Evolutionary conservation across 2,113 vertebrate genomes (phyloP).

Genomic region (Vombatus ursinus): DNA sequence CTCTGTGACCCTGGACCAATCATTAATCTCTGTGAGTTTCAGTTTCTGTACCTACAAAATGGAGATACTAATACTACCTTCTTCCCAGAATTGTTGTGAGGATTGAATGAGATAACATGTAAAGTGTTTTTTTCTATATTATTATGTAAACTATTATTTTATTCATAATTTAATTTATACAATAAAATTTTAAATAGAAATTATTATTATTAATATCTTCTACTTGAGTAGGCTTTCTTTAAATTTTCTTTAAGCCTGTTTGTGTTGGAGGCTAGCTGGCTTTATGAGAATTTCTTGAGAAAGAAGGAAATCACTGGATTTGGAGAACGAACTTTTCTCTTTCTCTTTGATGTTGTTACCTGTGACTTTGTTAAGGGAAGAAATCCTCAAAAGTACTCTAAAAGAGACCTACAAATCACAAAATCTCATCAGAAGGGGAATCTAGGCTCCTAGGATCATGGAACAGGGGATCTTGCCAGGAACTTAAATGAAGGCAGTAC

Average conservation of each 20-base stretch:
- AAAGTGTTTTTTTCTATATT: too few species aligned
- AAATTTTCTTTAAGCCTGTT: background rate
- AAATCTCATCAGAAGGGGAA: conserved; percentile 13
- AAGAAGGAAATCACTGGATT: background rate
- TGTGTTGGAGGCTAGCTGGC: background rate
- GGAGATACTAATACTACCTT: background rate
- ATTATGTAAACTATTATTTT: too few species aligned
- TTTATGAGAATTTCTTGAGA: background rate
- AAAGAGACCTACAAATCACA: background rate
- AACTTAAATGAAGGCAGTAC: conserved; percentile 19
- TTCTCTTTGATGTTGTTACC: background rate
- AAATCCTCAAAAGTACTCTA: background rate
- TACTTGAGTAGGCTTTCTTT: background rate
- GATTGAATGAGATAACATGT: too few species aligned
- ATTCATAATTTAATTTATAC: too few species aligned
- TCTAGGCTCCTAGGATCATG: background rate
- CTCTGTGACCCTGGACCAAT: background rate
- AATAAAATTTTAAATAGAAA: too few species aligned
- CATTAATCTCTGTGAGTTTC: background rate
- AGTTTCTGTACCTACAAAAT: background rate
- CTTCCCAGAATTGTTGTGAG: background rate
- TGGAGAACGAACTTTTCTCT: background rate
- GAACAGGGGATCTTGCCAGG: background rate
- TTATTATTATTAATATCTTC: background rate
- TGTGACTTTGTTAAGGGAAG: background rate